Base-by-base conservation (phyloP, 2,113 vertebrate genomes). In the Silurus asotus region DNA sequence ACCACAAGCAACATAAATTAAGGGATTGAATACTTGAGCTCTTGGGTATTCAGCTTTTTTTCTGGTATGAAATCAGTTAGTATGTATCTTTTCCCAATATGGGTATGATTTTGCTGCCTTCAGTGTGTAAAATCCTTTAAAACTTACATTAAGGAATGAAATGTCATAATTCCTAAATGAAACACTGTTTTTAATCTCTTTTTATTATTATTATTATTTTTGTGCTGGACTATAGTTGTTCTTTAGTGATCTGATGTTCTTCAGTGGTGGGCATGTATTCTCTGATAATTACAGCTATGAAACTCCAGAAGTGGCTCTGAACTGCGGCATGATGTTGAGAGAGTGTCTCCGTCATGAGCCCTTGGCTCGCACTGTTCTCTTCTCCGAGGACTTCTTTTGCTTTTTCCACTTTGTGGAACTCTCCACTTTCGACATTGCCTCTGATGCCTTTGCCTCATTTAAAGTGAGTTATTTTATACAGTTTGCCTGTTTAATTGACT, bases 251-350 rank as follows among this genome's bases (percentile, higher is more conserved):
- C 19, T 82, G 48, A 48, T 74, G 28, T 17, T 72, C 64, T 79
- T 51, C 8, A 55, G 1, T 58, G 9, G 64, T 81, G 23, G 59
- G n/a, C 56, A 23, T 74, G 8, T 56, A 15, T 84, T 85, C 28
- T 84, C 74, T 79, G 7, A 55, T 82, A 55, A 88, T 67, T 83
- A n/a, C 92, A 96, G 95, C 81, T 96, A 96, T 76, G 95, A 96
- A 86, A 94, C 88, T 75, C 87, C 93, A 67, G 95, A 95, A 88
- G 94, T 95, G 92, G 95, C 95, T 83, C 91, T 96, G 62, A 96
- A 96, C 92, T 96, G 95, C 87, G 95, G 95, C 53, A 95, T 96
- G 94, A 96, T 96, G 95, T 91, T 96, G 85, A 92, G 95, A 53
- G 95, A 96, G 87, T 95, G 95, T 56, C 93, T 96, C 81, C 94